Evolutionary conservation across 2,797 vertebrate species (phyloP), one percentile per base, ranked within the genome.

Genomic region (Gymnothorax javanicus): DNA sequence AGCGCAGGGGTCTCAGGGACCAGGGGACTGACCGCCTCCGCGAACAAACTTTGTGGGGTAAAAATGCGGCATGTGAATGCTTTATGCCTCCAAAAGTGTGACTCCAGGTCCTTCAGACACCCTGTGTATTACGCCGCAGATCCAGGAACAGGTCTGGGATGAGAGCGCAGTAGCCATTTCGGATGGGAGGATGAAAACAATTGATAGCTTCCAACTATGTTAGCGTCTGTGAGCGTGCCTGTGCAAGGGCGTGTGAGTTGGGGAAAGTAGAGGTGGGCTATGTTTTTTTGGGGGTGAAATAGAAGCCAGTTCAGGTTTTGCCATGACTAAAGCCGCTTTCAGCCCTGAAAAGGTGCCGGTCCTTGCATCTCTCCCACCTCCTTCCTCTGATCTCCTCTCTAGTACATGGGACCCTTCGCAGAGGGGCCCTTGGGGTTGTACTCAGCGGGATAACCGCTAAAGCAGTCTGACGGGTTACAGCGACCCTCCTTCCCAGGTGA

Each of bases 401-500:
- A 85, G 77, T 85, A 96, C 94, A 95, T 96, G 58, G 97, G 98
- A 1, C 98, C 98, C 94, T 99, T 99, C 88, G 97, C 67, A 60
- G 87, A 86, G 3, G 95, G 96, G 77, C 94, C 98, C 89, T 99
- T 99, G 91, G 97, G 95, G 90, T 94, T 96, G 88, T 98, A 99
- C 58, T 99, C 97, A 91, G 97, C 89, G 84, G 97, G 97, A 93
- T 97, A 91, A 59, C 95, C 93, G 27, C 96, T 96, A 94, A 97
- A 95, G 93, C 98, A 99, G 91, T 99, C 98, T 0, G 94, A 95
- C 0, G 98, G 98, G 93, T 95, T 97, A 94, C 98, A 99, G 82
- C 97, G 96, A 5, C 98, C 98, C 0, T 97, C 94, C 20, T 97
- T 96, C 81, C 98, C 98, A 15, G 97, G 96, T 0, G 96, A 88